Evolutionary conservation across 2,113 vertebrate species (phyloP).

Genomic region (Sylvietta virens): DNA sequence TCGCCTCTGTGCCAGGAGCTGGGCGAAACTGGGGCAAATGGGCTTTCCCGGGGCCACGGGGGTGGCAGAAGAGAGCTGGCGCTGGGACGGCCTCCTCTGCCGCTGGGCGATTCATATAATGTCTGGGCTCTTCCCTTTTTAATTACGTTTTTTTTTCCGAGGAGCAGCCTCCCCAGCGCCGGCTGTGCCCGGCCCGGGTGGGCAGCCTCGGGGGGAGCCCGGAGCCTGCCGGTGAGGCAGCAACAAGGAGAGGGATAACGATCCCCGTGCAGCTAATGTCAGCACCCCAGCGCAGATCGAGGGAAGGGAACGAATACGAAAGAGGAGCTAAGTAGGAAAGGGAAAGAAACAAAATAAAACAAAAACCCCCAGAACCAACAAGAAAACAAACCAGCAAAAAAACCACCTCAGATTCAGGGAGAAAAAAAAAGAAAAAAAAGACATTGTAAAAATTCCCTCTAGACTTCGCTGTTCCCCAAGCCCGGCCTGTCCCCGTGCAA

Average conservation of each 20-base stretch:
- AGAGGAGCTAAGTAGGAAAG: background rate
- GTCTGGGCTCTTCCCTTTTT: background rate
- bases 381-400: background rate
- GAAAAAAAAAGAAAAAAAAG: background rate
- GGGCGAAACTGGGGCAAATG: background rate
- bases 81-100: background rate
- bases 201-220: background rate
- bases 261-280: background rate
- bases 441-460: background rate
- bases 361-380: background rate
- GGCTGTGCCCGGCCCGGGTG: background rate
- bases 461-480: background rate
- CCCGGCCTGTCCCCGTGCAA: background rate
- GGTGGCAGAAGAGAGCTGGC: background rate
- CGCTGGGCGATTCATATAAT: background rate
- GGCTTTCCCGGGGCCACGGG: background rate
- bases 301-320: background rate
- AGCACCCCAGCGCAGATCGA: background rate
- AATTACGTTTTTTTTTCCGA: background rate
- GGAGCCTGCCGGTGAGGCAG: background rate
- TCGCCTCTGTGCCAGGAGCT: background rate
- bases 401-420: background rate
- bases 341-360: fast-evolving
- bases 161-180: background rate
- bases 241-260: background rate